These are phyloP conservation scores for Drosophila oshimai DNA, from an alignment of 1,140 invertebrate species.

Conservation along the genomic window DNA sequence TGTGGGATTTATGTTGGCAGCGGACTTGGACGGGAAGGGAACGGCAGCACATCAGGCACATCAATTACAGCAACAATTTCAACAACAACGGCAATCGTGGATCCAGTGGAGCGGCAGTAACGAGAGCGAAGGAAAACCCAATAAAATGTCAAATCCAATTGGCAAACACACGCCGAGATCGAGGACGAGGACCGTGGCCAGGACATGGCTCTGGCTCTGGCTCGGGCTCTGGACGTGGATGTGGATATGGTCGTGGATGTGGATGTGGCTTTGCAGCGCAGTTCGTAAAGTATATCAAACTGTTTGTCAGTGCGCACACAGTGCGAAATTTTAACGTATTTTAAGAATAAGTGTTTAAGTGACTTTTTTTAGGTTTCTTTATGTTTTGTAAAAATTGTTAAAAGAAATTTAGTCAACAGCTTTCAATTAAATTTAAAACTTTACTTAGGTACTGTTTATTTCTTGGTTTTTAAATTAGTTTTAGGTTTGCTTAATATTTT, in stretches of 20 bases:
- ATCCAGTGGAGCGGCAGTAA: slow-evolving; percentile 71
- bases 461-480: too few species aligned
- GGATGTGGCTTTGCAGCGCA: slow-evolving; percentile 35
- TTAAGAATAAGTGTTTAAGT: too few species aligned
- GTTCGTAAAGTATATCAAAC: slow-evolving; percentile 74
- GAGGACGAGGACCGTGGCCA: slow-evolving; percentile 26
- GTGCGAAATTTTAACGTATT: background rate
- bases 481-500: too few species aligned
- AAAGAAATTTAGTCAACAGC: too few species aligned
- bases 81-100: slow-evolving; percentile 26
- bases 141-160: slow-evolving; percentile 81
- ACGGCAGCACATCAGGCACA: slow-evolving; percentile 55
- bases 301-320: slow-evolving; percentile 53
- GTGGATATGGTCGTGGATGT: slow-evolving; percentile 4
- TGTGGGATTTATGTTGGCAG: slow-evolving; percentile 75
- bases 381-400: too few species aligned
- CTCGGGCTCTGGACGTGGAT: background rate
- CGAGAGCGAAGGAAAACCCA: slow-evolving; percentile 73
- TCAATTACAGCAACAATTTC: slow-evolving; percentile 60
- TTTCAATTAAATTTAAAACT: too few species aligned
- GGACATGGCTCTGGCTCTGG: slow-evolving; percentile 1
- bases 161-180: slow-evolving; percentile 58
- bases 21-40: slow-evolving; percentile 37
- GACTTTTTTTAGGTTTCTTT: too few species aligned
- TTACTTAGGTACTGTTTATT: too few species aligned